Evolutionary conservation across 2,113 vertebrate species (phyloP).

Genomic region (Bujurquina vittata): DNA sequence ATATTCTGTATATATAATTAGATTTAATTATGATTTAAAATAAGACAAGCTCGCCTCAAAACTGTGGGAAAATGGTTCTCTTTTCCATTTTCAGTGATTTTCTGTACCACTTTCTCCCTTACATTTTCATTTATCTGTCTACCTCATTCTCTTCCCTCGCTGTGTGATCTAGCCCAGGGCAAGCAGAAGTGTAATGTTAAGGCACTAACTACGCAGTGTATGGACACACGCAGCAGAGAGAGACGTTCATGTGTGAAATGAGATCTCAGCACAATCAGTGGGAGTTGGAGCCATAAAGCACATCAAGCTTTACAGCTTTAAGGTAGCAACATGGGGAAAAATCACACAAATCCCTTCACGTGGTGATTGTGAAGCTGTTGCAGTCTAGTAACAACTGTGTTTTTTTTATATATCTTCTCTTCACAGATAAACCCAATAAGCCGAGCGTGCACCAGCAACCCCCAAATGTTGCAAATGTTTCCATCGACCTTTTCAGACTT

Average conservation of each 20-base stretch:
- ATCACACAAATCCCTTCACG: slow-evolving; percentile 52
- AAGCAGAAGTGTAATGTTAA: slow-evolving; percentile 72
- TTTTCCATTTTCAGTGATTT: not conserved
- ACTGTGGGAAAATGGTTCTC: rapidly evolving
- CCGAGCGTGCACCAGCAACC: not conserved
- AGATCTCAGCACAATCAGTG: slow-evolving; percentile 73
- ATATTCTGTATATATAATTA: not conserved
- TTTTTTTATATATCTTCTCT: slow-evolving; percentile 9
- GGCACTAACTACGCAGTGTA: slow-evolving; percentile 69
- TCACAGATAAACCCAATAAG: slow-evolving; percentile 39
- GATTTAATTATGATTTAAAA: not conserved
- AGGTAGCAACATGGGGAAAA: slow-evolving; percentile 61
- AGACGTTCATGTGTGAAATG: slow-evolving; percentile 80
- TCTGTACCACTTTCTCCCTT: not conserved
- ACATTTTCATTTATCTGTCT: slow-evolving; percentile 36
- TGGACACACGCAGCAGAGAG: slow-evolving; percentile 51
- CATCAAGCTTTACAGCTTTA: slow-evolving; percentile 61
- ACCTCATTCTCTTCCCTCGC: slow-evolving; percentile 1
- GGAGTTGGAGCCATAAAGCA: slow-evolving; percentile 71
- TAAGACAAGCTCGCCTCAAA: not conserved
- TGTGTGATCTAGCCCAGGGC: slow-evolving; percentile 68
- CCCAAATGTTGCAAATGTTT: not conserved
- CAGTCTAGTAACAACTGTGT: slow-evolving; percentile 37
- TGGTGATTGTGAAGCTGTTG: slow-evolving; percentile 50
- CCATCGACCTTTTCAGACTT: not conserved